Evolutionary conservation across 2,113 vertebrate genomes (phyloP).

Genomic region (Tychaedon coryphoeus): DNA sequence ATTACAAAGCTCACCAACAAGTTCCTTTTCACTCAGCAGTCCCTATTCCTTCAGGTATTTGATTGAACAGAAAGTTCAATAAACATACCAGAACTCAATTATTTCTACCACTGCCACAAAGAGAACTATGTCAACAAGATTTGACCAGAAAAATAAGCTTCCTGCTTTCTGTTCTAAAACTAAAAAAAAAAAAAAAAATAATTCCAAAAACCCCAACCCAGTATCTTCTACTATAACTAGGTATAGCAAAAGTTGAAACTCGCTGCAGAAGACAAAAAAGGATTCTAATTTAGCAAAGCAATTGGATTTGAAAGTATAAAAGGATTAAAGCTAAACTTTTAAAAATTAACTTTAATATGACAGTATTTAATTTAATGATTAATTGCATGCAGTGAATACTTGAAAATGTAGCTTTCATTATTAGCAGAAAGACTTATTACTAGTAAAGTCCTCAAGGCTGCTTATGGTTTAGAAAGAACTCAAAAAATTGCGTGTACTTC

Average conservation of each 20-base stretch:
- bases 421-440: neutral
- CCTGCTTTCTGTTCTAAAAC: neutral
- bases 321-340: neutral
- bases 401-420: neutral
- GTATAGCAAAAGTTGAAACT: neutral
- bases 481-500: neutral
- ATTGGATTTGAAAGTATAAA: rapidly evolving
- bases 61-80: neutral
- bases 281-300: neutral
- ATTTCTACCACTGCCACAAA: neutral
- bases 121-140: neutral
- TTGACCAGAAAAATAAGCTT: neutral
- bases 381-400: neutral
- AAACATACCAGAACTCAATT: neutral
- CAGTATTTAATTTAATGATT: neutral
- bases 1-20: neutral
- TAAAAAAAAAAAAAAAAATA: neutral
- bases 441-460: neutral
- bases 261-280: neutral
- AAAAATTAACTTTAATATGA: neutral
- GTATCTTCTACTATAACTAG: neutral
- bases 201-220: neutral
- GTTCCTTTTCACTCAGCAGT: neutral
- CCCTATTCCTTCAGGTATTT: neutral
- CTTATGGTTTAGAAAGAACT: neutral